Evolutionary conservation across 1,140 invertebrate species (phyloP).

Genomic region (Pentalonia nigronervosa): DNA sequence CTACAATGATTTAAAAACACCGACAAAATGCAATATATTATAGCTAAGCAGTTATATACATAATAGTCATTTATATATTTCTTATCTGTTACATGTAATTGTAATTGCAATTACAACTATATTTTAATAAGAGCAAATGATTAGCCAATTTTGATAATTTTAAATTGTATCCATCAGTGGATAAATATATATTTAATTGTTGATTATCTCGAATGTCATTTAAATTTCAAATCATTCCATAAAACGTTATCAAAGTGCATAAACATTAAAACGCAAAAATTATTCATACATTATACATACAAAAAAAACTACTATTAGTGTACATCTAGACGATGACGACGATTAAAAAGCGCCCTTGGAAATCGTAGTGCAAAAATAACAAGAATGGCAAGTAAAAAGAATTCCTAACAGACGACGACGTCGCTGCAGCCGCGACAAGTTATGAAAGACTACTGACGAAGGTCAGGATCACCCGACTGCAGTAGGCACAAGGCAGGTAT

Average conservation of each 20-base stretch:
- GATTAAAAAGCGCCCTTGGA: background rate
- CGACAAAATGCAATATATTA: background rate
- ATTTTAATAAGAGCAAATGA: background rate
- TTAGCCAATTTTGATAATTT: background rate
- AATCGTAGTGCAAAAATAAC: background rate
- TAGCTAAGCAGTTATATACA: background rate
- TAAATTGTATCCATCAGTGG: too few species aligned
- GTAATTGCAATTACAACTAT: background rate
- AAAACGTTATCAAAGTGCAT: background rate
- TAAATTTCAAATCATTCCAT: background rate
- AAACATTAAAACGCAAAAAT: background rate
- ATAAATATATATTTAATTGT: too few species aligned
- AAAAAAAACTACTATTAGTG: background rate
- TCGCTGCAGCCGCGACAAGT: background rate
- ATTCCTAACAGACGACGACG: background rate
- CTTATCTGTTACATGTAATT: background rate
- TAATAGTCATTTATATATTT: background rate
- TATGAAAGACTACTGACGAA: slow-evolving; percentile 12
- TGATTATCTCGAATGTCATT: background rate
- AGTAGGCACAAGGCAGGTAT: background rate
- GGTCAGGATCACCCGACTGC: slow-evolving; percentile 4
- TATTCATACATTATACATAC: background rate
- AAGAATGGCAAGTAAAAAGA: background rate
- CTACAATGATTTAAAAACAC: background rate
- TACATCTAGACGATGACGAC: background rate